Evolutionary conservation across 2,888 invertebrate species (phyloP), one percentile per base, ranked within the genome.

Genomic region (Platycheirus albimanus): DNA sequence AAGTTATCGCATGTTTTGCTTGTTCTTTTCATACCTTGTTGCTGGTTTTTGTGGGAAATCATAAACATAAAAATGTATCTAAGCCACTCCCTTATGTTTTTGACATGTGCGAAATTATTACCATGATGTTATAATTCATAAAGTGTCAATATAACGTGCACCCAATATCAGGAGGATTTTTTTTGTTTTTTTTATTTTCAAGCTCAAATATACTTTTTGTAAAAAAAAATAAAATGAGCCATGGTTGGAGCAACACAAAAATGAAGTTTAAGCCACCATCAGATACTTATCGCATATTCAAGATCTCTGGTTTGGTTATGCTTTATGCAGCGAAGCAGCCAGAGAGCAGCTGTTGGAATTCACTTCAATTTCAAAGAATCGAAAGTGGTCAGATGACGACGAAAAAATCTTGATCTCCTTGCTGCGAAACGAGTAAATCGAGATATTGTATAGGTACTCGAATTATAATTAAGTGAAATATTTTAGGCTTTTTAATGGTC

Each of bases 351-450:
- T 61, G 61, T 24, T 61, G 52, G 61, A 72, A 67, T 72, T 72
- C 77, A 67, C 71, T 77, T 75, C 38, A 45, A 30, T 41, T 56
- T 24, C 17, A 54, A 47, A 49, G 66, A 77, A 81, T 72, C 76
- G 81, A 81, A 81, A 81, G 81, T 81, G 81, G 77, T 72, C 63
- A 51, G 64, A 63, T 51, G 19, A 69, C 38, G 67, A 47, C 41
- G 8, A 24, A 33, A 64, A 70, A 64, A 75, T 70, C 51, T 75
- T 24, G 69, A 64, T 66, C 66, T 64, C 64, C 81, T 71, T 76
- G 76, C 63, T 45, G 66, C 41, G 30, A 64, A 81, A 66, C 70
- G 33, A 52, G 80, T 51, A 61, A 47, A 17, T 66, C 15, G 30
- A 41, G 41, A 51, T 76, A n/a, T 33, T 24, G 24, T 47, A n/a